Percentiles rank a stretch among this genome's conserved stretches.
Evolutionary conservation across 2,113 vertebrate species (phyloP).

Genomic region (Gallinago jamesoni): DNA sequence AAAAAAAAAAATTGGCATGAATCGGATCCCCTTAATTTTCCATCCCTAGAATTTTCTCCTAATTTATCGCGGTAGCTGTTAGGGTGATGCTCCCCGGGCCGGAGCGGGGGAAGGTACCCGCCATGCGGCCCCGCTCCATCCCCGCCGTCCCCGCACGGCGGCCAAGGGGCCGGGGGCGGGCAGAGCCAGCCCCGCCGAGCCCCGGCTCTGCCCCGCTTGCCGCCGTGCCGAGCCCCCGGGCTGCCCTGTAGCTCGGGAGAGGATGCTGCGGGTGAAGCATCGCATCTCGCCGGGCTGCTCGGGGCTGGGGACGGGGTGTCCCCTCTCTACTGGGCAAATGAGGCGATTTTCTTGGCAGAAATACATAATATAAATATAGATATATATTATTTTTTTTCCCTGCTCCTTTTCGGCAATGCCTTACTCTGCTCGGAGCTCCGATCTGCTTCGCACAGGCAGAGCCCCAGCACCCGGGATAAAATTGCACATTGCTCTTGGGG

Average conservation of each 20-base stretch:
- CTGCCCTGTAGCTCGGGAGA: not conserved
- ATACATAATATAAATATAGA: not conserved
- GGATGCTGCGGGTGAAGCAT: not conserved
- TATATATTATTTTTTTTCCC: not conserved
- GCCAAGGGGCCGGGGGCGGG: not conserved
- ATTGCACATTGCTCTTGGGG: not conserved
- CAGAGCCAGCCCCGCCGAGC: not conserved
- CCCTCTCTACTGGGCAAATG: not conserved
- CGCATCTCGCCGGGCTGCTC: not conserved
- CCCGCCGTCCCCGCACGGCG: not conserved
- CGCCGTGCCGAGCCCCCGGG: not conserved
- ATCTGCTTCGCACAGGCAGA: not conserved
- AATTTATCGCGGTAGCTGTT: not conserved
- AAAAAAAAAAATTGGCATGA: rapidly evolving
- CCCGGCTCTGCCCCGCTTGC: not conserved
- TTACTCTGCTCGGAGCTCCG: not conserved
- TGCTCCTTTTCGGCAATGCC: not conserved
- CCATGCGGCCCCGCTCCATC: not conserved
- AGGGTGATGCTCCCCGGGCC: not conserved
- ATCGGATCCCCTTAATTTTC: not conserved
- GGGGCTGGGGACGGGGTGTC: not conserved
- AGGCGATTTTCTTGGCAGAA: not conserved
- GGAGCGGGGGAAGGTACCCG: not conserved
- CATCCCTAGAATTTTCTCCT: not conserved
- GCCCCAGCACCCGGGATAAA: not conserved